Conservation (phyloP, 2,113 vertebrate species). For the Xiphophorus couchianus region DNA sequence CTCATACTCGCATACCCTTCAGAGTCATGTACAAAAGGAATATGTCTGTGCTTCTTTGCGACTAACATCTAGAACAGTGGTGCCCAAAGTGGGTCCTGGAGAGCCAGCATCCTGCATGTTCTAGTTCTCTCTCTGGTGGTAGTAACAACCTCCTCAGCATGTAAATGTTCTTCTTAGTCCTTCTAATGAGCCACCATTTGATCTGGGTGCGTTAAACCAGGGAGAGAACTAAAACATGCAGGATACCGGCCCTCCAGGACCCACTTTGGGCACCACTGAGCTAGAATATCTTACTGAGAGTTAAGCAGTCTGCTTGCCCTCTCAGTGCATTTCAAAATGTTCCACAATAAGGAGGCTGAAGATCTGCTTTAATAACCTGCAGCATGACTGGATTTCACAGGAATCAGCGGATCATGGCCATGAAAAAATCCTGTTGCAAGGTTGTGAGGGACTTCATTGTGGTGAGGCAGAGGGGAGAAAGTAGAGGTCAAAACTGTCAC, state of each 20-base stretch:
- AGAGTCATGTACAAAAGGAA: slow-evolving; percentile 27
- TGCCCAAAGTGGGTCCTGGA: too few species aligned
- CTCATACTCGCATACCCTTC: background rate
- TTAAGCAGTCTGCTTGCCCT: slow-evolving; percentile 18
- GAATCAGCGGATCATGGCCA: slow-evolving; percentile 2
- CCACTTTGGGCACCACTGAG: background rate
- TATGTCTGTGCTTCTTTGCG: slow-evolving; percentile 15
- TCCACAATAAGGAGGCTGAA: background rate
- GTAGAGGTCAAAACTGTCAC: background rate
- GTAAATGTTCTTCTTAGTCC: too few species aligned
- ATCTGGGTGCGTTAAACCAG: too few species aligned
- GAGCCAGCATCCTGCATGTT: too few species aligned
- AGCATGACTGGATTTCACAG: background rate
- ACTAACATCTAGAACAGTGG: background rate
- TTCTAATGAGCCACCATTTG: too few species aligned
- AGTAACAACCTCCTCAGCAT: too few species aligned
- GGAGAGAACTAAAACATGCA: too few species aligned
- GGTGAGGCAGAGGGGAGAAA: background rate
- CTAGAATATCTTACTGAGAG: background rate
- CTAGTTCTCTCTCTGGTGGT: too few species aligned
- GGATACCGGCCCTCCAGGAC: too few species aligned
- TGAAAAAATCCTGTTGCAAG: background rate
- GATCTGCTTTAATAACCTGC: slow-evolving; percentile 13
- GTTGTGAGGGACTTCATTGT: background rate
- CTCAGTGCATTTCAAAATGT: slow-evolving; percentile 11